A percentile compares a stretch with the other conserved stretches of the same genome.
phyloP scores from a whole-genome alignment of 2,113 vertebrate genomes.

The Paralichthys olivaceus region DNA sequence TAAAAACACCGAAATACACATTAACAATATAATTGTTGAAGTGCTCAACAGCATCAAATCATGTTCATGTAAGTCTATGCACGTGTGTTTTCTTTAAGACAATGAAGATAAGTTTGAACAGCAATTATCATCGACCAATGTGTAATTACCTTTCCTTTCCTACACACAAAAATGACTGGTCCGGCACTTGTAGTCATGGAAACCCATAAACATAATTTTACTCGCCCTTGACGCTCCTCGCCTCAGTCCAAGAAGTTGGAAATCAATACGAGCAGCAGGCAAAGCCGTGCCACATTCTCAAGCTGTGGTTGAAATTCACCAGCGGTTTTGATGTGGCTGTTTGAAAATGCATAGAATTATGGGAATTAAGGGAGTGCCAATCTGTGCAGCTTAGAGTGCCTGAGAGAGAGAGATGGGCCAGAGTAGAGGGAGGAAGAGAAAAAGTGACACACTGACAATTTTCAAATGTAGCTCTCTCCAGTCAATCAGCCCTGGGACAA shows the following conservation, averaged over 20 bases:
- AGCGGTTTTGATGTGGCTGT: constrained; percentile 40
- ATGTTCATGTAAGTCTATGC: too few relatives aligned
- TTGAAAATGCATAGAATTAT: constrained; percentile 68
- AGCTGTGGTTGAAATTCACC: constrained; percentile 48
- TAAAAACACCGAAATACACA: too few relatives aligned
- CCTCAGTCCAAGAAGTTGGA: constrained; percentile 47
- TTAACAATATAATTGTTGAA: too few relatives aligned
- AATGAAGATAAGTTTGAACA: constrained; percentile 17
- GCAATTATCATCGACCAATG: constrained; percentile 17
- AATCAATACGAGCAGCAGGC: constrained; percentile 49
- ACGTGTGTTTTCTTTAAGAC: background rate
- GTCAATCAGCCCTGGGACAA: constrained; percentile 53
- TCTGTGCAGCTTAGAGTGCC: constrained; percentile 39
- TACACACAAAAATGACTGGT: constrained; percentile 15
- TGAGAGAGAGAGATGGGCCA: constrained; percentile 15
- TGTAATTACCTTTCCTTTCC: constrained; percentile 18
- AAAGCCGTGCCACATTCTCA: background rate
- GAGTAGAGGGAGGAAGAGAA: constrained; percentile 7
- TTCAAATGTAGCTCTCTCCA: constrained; percentile 48
- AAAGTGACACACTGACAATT: constrained; percentile 55
- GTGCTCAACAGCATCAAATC: too few relatives aligned
- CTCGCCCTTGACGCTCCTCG: constrained; percentile 49
- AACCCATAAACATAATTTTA: constrained; percentile 45
- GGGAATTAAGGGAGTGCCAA: constrained; percentile 40
- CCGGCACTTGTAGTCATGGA: constrained; percentile 54